Percentiles rank a stretch among this genome's conserved stretches.
phyloP scores from a whole-genome alignment of 2,113 vertebrate genomes.

The Procavia capensis region DNA sequence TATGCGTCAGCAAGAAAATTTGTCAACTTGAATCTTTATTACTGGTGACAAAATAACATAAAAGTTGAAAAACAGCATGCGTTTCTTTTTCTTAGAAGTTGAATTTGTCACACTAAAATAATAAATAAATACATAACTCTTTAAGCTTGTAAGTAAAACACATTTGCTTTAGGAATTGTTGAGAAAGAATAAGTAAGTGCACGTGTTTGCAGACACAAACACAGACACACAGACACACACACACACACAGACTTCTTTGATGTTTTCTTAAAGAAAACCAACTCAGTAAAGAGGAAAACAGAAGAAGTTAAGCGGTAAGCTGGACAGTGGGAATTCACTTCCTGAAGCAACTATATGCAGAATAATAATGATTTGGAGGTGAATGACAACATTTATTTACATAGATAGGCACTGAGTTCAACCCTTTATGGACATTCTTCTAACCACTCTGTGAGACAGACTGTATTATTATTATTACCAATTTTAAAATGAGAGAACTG shows the following conservation, averaged over 20 bases:
- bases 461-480: background rate
- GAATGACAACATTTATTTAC: constrained; percentile 36
- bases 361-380: constrained; percentile 7
- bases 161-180: constrained; percentile 51
- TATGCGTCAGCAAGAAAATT: constrained; percentile 61
- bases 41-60: constrained; percentile 36
- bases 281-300: constrained; percentile 30
- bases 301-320: background rate
- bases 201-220: no score
- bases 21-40: constrained; percentile 69
- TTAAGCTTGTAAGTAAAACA: constrained; percentile 51
- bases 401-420: constrained; percentile 11
- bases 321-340: background rate
- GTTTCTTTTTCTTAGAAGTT: constrained; percentile 58
- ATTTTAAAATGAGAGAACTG: no score
- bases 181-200: constrained; percentile 38
- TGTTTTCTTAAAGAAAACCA: constrained; percentile 50
- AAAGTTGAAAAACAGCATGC: constrained; percentile 60
- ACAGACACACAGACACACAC: no score
- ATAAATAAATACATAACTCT: no score
- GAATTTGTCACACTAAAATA: constrained; percentile 46
- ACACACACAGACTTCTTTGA: no score
- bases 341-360: constrained; percentile 8
- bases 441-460: background rate
- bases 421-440: background rate